A percentile compares a stretch with the other conserved stretches of the same genome.
Conservation (phyloP, 2,888 invertebrate species). For the Sarcophaga caerulescens region DNA sequence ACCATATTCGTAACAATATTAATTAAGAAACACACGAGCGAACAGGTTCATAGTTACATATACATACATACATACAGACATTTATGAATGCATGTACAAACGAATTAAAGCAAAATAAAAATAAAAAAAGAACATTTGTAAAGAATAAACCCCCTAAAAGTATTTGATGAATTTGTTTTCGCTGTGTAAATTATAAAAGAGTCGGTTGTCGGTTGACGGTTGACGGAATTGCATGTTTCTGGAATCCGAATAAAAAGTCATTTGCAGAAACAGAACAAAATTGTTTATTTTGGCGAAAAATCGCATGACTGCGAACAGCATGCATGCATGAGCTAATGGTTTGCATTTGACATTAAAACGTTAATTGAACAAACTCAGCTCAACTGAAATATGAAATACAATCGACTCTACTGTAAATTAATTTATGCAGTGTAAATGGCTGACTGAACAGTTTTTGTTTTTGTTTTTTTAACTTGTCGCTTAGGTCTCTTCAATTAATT, state of each 20-base stretch:
- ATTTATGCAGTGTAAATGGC: no score
- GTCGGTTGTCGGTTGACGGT: not conserved
- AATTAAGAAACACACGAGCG: not conserved
- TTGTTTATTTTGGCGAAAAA: not conserved
- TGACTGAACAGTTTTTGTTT: not conserved
- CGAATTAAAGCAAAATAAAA: no score
- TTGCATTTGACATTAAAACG: slow-evolving; percentile 38
- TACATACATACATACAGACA: not conserved
- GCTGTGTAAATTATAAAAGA: no score
- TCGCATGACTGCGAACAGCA: slow-evolving; percentile 18
- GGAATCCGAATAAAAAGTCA: not conserved
- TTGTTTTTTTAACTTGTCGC: no score
- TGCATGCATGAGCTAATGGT: slow-evolving; percentile 29
- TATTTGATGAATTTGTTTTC: not conserved
- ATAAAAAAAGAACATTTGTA: not conserved
- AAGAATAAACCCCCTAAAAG: slow-evolving; percentile 1
- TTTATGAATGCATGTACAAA: not conserved
- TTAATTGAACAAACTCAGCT: not conserved
- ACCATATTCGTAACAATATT: not conserved
- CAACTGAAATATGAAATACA: no score
- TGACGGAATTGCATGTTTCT: slow-evolving; percentile 8
- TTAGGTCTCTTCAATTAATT: no score
- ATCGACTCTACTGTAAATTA: no score
- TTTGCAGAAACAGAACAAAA: slow-evolving; percentile 22
- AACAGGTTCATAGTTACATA: not conserved